These are phyloP conservation scores for Drosophila tripunctata DNA, from an alignment of 2,888 invertebrate species.

Conservation along the genomic window DNA sequence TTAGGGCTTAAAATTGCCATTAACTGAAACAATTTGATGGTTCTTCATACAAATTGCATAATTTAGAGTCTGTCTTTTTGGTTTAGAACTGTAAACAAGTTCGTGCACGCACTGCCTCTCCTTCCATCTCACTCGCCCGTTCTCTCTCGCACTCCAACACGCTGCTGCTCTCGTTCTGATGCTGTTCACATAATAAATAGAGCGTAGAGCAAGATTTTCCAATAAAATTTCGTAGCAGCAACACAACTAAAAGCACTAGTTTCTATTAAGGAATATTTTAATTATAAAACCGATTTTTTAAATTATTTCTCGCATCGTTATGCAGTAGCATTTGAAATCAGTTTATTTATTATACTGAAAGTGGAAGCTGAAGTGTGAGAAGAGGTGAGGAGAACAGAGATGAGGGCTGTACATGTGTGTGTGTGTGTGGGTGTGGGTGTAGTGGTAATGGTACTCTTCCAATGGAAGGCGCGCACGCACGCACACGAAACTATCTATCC, in stretches of 20 bases:
- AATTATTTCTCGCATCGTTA: conserved; percentile 30
- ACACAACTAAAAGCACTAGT: conserved; percentile 32
- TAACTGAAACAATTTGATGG: conserved; percentile 6
- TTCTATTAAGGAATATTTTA: background rate
- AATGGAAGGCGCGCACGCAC: conserved; percentile 77
- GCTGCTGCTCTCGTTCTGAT: no score
- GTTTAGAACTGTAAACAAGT: conserved; percentile 66
- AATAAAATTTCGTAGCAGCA: background rate
- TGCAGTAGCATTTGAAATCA: conserved; percentile 36
- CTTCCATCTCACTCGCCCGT: background rate
- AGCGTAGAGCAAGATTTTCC: conserved; percentile 22
- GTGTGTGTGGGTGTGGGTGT: background rate
- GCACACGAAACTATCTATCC: conserved; percentile 76
- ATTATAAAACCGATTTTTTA: conserved; percentile 23
- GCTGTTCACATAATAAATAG: conserved; percentile 48
- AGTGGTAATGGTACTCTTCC: conserved; percentile 52
- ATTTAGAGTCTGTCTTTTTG: conserved; percentile 47
- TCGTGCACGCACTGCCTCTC: conserved; percentile 46
- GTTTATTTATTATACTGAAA: conserved; percentile 59
- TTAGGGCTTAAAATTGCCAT: background rate
- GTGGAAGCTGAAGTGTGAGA: conserved; percentile 32
- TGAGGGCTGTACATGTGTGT: background rate
- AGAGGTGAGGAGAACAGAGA: background rate
- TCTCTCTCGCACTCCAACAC: background rate
- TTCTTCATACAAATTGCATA: conserved; percentile 57